These are phyloP conservation scores for Trichopria drosophilae DNA, from an alignment of 2,888 invertebrate species.

Conservation along the genomic window DNA sequence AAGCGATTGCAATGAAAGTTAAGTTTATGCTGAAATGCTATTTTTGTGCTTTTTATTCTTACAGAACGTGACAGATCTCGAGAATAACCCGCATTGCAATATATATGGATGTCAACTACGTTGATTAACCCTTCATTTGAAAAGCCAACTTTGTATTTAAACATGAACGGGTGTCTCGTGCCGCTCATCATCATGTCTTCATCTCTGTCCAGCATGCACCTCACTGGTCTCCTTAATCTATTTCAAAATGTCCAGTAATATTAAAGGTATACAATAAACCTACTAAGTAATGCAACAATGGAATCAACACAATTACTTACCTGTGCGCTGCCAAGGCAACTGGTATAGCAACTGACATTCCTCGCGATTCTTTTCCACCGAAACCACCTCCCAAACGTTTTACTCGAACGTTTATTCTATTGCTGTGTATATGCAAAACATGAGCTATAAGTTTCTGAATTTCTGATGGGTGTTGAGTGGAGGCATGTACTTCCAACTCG, in stretches of 20 bases:
- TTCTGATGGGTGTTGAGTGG: conserved; percentile 80
- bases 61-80: conserved; percentile 77
- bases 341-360: conserved; percentile 68
- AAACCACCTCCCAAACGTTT: conserved; percentile 92
- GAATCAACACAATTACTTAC: conserved; percentile 49
- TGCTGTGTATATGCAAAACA: conserved; percentile 71
- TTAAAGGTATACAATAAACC: conserved; percentile 2
- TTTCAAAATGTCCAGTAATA: neutral
- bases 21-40: neutral
- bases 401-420: conserved; percentile 72
- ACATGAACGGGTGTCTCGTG: conserved; percentile 82
- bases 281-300: neutral
- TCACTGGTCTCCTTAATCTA: conserved; percentile 74
- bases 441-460: conserved; percentile 70
- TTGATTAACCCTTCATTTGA: conserved; percentile 73
- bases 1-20: no score
- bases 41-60: conserved; percentile 46
- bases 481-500: conserved; percentile 80
- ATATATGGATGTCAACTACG: conserved; percentile 72
- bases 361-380: conserved; percentile 87
- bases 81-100: conserved; percentile 80
- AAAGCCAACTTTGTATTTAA: conserved; percentile 80
- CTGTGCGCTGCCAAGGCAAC: conserved; percentile 77
- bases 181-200: conserved; percentile 91
- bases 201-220: conserved; percentile 85